Base-by-base conservation (phyloP, 2,888 invertebrate genomes). In the Exocentrus adspersus region DNA sequence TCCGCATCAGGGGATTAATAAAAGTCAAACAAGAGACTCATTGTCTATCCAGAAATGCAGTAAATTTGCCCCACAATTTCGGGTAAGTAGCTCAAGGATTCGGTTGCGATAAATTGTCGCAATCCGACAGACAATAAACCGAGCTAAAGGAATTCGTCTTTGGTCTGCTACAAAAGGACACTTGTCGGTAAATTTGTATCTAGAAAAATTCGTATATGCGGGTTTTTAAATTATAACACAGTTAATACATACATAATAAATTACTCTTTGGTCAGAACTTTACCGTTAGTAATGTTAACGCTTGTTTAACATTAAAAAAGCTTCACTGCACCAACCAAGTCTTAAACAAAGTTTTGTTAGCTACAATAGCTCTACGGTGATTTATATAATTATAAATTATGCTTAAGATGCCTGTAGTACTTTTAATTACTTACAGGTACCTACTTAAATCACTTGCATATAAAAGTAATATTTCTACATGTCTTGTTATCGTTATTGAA, bases 21-120 rank as follows among this genome's bases (percentile, higher is more conserved):
- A 48, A 24, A 17, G 28, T 9, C 12, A 7, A 45, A 48, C 48
- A 48, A 48, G 28, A 28, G 17, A 48, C 7, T 16, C 16, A 48
- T 48, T 28, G 28, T 28, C 37, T 37, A 24, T 24, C 2, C 37
- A 12, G 20, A 14, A 48, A 28, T 4, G 28, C 28, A 28, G 10
- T 28, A 48, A 48, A 28, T 30, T 24, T 14, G 24, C n/a, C 24
- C 16, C 24, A 48, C 16, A 14, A 48, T 28, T 28, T 48, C 14
- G 16, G 14, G 7, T 28, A 24, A 48, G 16, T 28, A 48, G 28
- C 10, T 12, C 28, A 48, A 48, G 48, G 48, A 16, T 48, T 12
- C 14, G 20, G 24, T 28, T 7, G 12, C 48, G 17, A 28, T 48
- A 51, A 51, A 32, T 51, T 51, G 51, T 32, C 51, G 37, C 32